Percentiles rank a stretch among this genome's conserved stretches.
phyloP scores from a whole-genome alignment of 2,797 vertebrate genomes.

The Tokudaia muenninki region DNA sequence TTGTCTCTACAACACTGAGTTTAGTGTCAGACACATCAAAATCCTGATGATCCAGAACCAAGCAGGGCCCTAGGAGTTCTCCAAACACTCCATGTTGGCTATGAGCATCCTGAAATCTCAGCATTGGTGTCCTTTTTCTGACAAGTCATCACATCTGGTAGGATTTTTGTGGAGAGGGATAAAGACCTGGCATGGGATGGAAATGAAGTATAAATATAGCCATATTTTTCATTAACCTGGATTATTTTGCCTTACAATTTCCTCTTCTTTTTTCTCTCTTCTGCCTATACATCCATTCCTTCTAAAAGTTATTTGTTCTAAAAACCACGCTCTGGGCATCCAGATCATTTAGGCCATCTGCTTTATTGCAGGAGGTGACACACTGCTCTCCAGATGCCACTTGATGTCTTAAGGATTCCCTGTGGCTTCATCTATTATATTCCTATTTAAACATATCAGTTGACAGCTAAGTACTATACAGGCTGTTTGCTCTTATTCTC shows the following conservation, averaged over 20 bases:
- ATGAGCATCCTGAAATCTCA: neutral
- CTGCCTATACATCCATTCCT: neutral
- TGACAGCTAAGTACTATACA: neutral
- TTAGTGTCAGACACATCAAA: neutral
- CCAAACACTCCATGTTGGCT: neutral
- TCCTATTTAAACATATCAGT: neutral
- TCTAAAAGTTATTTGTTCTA: neutral
- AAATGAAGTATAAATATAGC: neutral
- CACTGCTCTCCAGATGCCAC: neutral
- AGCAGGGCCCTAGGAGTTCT: neutral
- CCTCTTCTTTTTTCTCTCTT: neutral
- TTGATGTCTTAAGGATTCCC: neutral
- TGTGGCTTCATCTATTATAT: neutral
- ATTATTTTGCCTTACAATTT: neutral
- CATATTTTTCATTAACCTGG: neutral
- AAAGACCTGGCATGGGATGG: neutral
- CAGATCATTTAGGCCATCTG: neutral
- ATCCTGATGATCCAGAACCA: neutral
- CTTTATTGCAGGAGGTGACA: neutral
- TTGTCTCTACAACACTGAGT: neutral
- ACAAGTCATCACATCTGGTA: neutral
- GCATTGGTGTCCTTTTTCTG: neutral
- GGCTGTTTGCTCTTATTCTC: neutral
- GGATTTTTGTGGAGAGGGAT: neutral
- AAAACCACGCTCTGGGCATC: neutral